Evolutionary conservation across 2,113 vertebrate genomes (phyloP), one percentile per base, ranked within the genome.

Genomic region (Rhegmatorhina hoffmannsi): DNA sequence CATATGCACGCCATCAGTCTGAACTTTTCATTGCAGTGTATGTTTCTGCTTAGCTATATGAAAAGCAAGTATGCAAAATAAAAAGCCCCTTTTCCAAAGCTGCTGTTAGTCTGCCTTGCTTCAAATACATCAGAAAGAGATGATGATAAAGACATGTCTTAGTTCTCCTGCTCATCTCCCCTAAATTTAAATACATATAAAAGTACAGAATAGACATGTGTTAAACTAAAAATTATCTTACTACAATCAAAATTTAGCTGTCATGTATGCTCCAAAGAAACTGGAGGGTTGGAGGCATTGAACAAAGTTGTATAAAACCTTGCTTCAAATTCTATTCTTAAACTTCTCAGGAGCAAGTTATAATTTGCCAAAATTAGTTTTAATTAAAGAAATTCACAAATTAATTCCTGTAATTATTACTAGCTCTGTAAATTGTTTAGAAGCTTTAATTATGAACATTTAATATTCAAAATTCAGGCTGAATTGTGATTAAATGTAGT

Each of bases 381-480:
- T 85, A 92, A 92, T 79, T 87, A 69, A 79, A 94, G 23, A 92
- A 89, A 91, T 63, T 70, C 50, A 85, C 31, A 91, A 80, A 91
- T 92, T 69, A 87, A 90, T 88, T 84, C 59, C 63, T 73, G 47
- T 53, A 83, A 80, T 76, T 96, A 95, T 73, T 94, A 47, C 24
- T 34, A 80, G 67, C 23, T 85, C 53, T 83, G n/a, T 88, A 92
- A 92, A 87, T 82, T 91, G 53, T 91, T 92, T 95, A 85, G 63
- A 73, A 92, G 49, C 15, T 91, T 89, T 87, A 91, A 94, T 90
- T 90, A 75, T 43, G 58, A 93, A n/a, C 34, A 59, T 87, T 76
- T 55, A 79, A 68, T 95, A 89, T 94, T 94, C 46, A 91, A 83
- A 96, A 83, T 85, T 94, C 63, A 88, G 80, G 24, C 24, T 80